A percentile compares a stretch with the other conserved stretches of the same genome.
These are phyloP conservation scores for Perca fluviatilis DNA, from an alignment of 2,113 vertebrate species.

Conservation along the genomic window DNA sequence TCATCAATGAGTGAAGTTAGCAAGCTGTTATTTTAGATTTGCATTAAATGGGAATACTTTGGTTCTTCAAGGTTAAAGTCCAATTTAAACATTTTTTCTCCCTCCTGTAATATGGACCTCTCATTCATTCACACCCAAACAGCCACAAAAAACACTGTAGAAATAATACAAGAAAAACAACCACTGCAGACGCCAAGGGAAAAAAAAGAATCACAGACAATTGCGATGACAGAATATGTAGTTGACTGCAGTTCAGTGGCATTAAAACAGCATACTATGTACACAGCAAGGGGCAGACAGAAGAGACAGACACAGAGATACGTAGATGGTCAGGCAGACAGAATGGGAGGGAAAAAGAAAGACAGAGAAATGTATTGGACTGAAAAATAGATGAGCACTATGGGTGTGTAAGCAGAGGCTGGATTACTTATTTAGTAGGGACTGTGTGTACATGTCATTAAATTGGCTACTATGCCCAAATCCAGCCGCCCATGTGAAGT, in stretches of 20 bases:
- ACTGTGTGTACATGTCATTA: slow-evolving; percentile 73
- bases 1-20: slow-evolving; percentile 27
- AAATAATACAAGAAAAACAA: slow-evolving; percentile 46
- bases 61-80: slow-evolving; percentile 33
- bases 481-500: slow-evolving; percentile 48
- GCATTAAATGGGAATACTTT: slow-evolving; percentile 31
- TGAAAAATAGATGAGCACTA: slow-evolving; percentile 84
- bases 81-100: slow-evolving; percentile 14
- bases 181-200: slow-evolving; percentile 32
- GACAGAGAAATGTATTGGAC: slow-evolving; percentile 60
- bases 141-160: slow-evolving; percentile 21
- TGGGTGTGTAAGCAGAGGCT: slow-evolving; percentile 68
- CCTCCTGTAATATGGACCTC: slow-evolving; percentile 26
- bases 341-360: slow-evolving; percentile 42
- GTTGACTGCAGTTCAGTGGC: slow-evolving; percentile 19
- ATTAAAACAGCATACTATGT: slow-evolving; percentile 34
- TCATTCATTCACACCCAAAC: slow-evolving; percentile 19
- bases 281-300: neutral
- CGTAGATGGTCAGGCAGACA: slow-evolving; percentile 21
- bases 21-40: slow-evolving; percentile 14
- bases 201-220: slow-evolving; percentile 26
- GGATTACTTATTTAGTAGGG: slow-evolving; percentile 82
- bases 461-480: slow-evolving; percentile 65
- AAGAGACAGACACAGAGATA: slow-evolving; percentile 2
- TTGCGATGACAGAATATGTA: slow-evolving; percentile 46